Conservation (phyloP, 2,888 invertebrate species). For the Agrochola macilenta region DNA sequence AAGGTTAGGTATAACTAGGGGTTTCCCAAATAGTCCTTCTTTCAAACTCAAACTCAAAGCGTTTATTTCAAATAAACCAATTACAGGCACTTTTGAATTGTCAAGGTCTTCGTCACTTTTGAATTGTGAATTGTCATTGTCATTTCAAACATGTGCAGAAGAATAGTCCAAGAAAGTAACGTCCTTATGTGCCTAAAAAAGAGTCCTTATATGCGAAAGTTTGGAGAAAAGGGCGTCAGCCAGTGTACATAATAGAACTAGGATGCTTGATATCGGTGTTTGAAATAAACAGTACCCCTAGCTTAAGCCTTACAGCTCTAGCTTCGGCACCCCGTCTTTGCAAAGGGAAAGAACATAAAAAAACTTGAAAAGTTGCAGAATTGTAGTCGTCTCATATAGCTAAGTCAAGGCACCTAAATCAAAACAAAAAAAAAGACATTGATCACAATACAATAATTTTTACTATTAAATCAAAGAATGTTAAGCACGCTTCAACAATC, state of each 20-base stretch:
- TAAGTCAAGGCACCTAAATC: background rate
- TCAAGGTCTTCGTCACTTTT: no score
- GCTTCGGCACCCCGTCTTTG: background rate
- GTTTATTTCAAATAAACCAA: no score
- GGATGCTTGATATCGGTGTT: background rate
- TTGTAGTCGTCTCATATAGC: background rate
- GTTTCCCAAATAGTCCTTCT: background rate
- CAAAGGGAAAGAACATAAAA: background rate
- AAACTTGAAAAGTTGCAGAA: background rate
- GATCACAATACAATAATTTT: background rate
- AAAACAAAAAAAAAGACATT: background rate
- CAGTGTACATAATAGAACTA: background rate
- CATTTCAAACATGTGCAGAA: background rate
- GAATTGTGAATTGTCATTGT: no score
- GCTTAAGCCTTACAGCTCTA: background rate
- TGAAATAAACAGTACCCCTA: no score
- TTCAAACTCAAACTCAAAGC: no score
- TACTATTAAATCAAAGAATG: conserved; percentile 11
- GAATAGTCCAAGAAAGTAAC: background rate
- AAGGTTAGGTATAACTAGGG: background rate
- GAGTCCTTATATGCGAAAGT: background rate
- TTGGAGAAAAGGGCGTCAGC: background rate
- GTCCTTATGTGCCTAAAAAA: background rate
- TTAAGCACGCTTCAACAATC: conserved; percentile 15
- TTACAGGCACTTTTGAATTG: no score